These are phyloP conservation scores for Brenthis ino DNA, from an alignment of 2,888 invertebrate genomes.

Conservation along the genomic window DNA sequence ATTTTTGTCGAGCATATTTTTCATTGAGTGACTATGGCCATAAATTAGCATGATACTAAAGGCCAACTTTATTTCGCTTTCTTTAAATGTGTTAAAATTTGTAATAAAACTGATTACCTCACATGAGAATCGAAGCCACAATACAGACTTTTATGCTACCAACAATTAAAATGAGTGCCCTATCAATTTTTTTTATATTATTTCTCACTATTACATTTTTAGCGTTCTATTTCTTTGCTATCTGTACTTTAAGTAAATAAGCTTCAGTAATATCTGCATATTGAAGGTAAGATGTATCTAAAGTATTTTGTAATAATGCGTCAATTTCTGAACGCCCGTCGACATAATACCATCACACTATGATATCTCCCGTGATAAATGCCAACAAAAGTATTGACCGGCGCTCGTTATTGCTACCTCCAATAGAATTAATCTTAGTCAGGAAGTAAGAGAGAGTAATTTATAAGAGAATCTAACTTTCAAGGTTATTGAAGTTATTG, in stretches of 20 bases:
- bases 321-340: conserved; percentile 38
- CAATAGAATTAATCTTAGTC: conserved; percentile 38
- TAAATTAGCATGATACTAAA: too few relatives aligned
- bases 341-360: conserved; percentile 40
- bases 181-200: not conserved
- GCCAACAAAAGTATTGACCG: conserved; percentile 35
- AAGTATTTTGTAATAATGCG: conserved; percentile 39
- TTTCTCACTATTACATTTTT: not conserved
- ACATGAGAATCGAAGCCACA: too few relatives aligned
- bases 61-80: too few relatives aligned
- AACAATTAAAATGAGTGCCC: too few relatives aligned
- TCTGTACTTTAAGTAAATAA: conserved; percentile 26
- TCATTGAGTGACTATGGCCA: too few relatives aligned
- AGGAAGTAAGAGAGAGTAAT: conserved; percentile 21
- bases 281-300: conserved; percentile 33
- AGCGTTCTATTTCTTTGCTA: conserved; percentile 1
- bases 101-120: too few relatives aligned
- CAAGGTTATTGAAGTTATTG: not conserved
- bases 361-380: conserved; percentile 37
- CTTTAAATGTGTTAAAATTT: too few relatives aligned
- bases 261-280: conserved; percentile 16
- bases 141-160: too few relatives aligned
- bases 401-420: conserved; percentile 37
- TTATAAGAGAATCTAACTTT: conserved; percentile 6
- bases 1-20: too few relatives aligned